A percentile compares a stretch with the other conserved stretches of the same genome.
These are phyloP conservation scores for Phorcus lineatus DNA, from an alignment of 2,888 invertebrate genomes.

Conservation along the genomic window DNA sequence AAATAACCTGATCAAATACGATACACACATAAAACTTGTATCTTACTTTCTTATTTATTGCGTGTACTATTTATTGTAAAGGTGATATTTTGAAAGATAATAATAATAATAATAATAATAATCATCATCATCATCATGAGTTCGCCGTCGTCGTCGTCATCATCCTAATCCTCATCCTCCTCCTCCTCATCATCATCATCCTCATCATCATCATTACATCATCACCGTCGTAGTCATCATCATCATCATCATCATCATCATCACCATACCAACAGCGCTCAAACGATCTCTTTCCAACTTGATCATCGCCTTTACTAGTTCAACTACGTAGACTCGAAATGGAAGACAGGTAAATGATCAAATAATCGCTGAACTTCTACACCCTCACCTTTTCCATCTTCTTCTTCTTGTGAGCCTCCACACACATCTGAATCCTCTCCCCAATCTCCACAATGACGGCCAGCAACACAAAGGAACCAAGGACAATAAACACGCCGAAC, in stretches of 20 bases:
- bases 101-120: no score
- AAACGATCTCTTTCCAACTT: no score
- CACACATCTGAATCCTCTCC: slow-evolving; percentile 30
- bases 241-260: slow-evolving; percentile 24
- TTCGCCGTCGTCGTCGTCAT: no score
- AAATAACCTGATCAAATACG: no score
- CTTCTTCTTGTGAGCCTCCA: neutral
- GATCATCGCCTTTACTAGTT: neutral
- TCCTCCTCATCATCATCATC: no score
- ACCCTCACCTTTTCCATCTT: neutral
- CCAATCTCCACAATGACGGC: slow-evolving; percentile 57
- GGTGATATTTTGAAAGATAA: neutral
- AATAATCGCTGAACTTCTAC: neutral
- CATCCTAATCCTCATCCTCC: no score
- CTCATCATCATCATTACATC: no score
- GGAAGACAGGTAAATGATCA: neutral
- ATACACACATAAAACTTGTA: no score
- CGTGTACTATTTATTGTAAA: no score
- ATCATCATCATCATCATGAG: no score
- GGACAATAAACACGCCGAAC: slow-evolving; percentile 67
- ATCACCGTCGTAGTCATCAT: slow-evolving; percentile 22
- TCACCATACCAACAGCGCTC: neutral
- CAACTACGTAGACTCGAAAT: neutral
- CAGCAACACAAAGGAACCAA: slow-evolving; percentile 53
- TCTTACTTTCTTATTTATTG: no score